Conservation (phyloP, 2,113 vertebrate genomes). For the Psephotus haematonotus region DNA sequence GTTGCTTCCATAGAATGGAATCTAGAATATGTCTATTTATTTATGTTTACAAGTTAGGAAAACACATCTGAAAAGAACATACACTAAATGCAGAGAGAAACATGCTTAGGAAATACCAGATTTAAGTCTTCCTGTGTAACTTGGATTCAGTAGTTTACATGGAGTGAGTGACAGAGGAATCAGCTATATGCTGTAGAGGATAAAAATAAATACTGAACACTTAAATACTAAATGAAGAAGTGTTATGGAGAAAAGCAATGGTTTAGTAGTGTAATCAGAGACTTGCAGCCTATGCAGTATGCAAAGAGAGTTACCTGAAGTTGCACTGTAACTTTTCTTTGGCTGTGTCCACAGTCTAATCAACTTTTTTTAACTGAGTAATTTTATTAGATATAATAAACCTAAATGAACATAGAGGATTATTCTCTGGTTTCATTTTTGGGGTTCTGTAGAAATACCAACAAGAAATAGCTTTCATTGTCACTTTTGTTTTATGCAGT, state of each 20-base stretch:
- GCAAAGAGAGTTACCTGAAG: not conserved
- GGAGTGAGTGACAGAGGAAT: not conserved
- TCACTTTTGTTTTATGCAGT: not conserved
- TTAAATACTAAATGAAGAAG: not conserved
- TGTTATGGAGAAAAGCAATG: not conserved
- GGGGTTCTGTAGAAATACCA: not conserved
- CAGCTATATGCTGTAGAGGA: not conserved
- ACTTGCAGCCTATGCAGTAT: not conserved
- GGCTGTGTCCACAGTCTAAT: not conserved
- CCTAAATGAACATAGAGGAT: not conserved
- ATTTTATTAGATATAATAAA: not conserved
- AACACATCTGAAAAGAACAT: not conserved
- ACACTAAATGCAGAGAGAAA: not conserved
- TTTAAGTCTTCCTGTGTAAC: not conserved
- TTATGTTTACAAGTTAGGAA: not conserved
- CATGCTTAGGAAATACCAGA: not conserved
- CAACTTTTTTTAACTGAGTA: not conserved
- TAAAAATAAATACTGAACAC: not conserved
- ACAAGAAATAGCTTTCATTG: not conserved
- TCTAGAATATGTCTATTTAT: not conserved
- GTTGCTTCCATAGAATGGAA: not conserved
- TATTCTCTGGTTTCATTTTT: not conserved
- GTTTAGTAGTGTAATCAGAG: not conserved
- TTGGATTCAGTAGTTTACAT: not conserved
- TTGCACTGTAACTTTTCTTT: not conserved